phyloP scores from a whole-genome alignment of 2,113 vertebrate species.

The Dicaeum eximium region DNA sequence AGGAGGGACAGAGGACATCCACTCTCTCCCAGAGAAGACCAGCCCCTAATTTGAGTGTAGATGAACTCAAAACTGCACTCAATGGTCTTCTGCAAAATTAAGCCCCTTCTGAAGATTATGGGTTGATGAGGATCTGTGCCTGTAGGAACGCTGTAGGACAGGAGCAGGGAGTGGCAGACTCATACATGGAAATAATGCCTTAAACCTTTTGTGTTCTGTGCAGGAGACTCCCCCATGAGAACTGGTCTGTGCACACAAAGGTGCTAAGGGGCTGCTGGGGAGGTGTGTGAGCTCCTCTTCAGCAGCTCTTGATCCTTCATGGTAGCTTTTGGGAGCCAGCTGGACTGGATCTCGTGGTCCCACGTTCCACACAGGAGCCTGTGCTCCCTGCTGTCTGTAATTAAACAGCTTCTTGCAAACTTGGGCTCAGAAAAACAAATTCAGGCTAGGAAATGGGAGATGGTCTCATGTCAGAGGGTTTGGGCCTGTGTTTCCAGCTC shows the following conservation, averaged over 20 bases:
- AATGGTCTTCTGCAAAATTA: neutral
- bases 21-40: no score
- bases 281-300: neutral
- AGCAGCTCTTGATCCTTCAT: neutral
- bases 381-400: neutral
- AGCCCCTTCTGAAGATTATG: neutral
- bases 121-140: neutral
- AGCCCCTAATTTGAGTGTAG: neutral
- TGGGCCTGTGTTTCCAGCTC: neutral
- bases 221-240: no score
- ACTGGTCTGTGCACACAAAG: neutral
- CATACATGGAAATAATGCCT: neutral
- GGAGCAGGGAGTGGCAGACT: neutral
- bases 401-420: neutral
- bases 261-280: neutral
- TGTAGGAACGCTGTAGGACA: neutral
- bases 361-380: accelerated
- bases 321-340: neutral
- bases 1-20: neutral
- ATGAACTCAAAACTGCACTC: neutral
- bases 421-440: neutral
- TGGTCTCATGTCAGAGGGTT: neutral
- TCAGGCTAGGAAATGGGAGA: neutral
- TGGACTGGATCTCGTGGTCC: neutral
- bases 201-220: neutral